Base-by-base conservation (phyloP, 53 echinoderm and acorn worm genomes). In the Zoroaster sp. region DNA sequence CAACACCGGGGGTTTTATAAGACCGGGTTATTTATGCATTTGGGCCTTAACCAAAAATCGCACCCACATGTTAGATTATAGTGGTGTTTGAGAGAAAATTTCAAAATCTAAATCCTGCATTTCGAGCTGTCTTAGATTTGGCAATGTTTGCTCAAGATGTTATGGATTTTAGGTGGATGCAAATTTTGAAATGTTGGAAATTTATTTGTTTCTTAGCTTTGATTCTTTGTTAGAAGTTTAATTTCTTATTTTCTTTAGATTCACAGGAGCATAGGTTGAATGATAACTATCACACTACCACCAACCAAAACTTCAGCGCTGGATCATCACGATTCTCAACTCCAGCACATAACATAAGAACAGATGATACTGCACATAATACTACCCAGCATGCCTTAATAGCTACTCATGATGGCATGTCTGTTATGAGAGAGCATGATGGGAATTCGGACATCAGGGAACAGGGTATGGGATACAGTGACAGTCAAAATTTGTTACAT, bases 401-500 rank as follows among this genome's bases (percentile, higher is more conserved):
- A 23, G 63, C 38, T 15, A 42, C 65, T 23, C 66, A 66, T 28
- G 63, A 59, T 49, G 53, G 1, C 35, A 10, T 28, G 8, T 28
- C 63, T 8, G 63, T 28, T 59, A 23, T 20, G 25, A 14, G 63
- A 28, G 79, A 83, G 69, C 74, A 80, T 20, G 76, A 88, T 33
- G 73, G 63, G 46, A 75, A 65, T 31, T 40, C 53, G 47, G 69
- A 75, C 23, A 67, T 38, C 21, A 80, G 54, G 77, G 75, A 81
- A n/a, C 67, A 72, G 45, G 89, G 78, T 46, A 51, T 49, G 12
- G 40, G 5, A n/a, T 43, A 69, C 7, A 41, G 91, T 40, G 87
- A 95, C 12, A 94, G 94, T 49, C 98, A 91, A 21, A 93, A 94
- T 51, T 67, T 97, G 40, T 87, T 97, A 39, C 92, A 97, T 92